Evolutionary conservation across 1,140 invertebrate genomes (phyloP).

Genomic region (Globodera rostochiensis): DNA sequence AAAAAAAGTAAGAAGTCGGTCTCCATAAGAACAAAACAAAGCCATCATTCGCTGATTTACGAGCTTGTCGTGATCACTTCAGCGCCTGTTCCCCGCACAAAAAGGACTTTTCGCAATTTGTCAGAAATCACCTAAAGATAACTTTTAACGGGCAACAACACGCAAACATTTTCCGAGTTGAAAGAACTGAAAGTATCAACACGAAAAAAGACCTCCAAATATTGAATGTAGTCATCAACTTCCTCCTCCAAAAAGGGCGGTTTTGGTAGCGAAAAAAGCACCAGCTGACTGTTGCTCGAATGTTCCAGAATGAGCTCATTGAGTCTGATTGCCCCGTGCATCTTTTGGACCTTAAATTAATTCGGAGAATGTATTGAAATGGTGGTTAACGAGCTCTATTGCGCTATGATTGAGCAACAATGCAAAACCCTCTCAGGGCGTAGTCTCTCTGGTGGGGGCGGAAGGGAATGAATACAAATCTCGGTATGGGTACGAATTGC

Average conservation of each 20-base stretch:
- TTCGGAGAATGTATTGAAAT: no score
- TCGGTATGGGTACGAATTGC: no score
- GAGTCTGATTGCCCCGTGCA: constrained; percentile 97
- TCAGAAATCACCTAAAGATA: constrained; percentile 94
- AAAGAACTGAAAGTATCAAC: not conserved
- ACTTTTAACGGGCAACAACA: constrained; percentile 78
- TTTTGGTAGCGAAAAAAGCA: constrained; percentile 94
- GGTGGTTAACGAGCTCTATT: no score
- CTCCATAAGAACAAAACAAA: not conserved
- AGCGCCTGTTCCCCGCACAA: constrained; percentile 93
- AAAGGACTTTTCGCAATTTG: constrained; percentile 89
- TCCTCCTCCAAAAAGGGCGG: constrained; percentile 75
- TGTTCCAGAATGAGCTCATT: constrained; percentile 96
- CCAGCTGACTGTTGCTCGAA: constrained; percentile 92
- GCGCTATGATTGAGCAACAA: no score
- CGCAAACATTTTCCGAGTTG: not conserved
- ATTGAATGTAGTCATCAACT: constrained; percentile 59
- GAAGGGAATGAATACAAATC: no score
- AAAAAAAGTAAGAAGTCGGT: not conserved
- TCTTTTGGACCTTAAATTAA: constrained; percentile 70
- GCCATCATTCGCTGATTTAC: constrained; percentile 67
- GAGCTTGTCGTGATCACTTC: constrained; percentile 99
- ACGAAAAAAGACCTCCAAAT: constrained; percentile 40
- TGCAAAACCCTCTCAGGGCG: no score
- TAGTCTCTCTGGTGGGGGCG: no score